These are phyloP conservation scores for Cladopsammia gracilis DNA, from an alignment of 64 coral and sea anemone species.

Conservation along the genomic window DNA sequence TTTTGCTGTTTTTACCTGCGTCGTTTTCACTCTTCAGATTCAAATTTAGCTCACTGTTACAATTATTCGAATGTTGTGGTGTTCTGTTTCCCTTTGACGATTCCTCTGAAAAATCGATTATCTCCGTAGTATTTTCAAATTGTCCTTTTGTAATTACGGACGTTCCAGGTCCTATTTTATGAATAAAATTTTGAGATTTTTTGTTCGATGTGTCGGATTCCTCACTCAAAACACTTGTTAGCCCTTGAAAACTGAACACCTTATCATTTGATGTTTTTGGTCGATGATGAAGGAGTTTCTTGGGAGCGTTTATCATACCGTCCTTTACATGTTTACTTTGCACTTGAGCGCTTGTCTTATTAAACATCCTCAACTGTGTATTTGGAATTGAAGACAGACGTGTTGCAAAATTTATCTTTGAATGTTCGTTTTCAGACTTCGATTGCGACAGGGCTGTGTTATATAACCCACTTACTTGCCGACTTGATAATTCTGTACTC, in stretches of 20 bases:
- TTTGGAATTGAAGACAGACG: not conserved
- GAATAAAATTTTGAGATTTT: not conserved
- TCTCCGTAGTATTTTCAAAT: not conserved
- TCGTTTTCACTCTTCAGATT: not conserved
- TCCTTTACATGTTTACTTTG: slow-evolving; percentile 1
- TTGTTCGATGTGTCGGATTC: not conserved
- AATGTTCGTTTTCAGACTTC: not conserved
- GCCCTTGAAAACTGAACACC: not conserved
- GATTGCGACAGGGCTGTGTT: too few relatives aligned
- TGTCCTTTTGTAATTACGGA: slow-evolving; percentile 8
- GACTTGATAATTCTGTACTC: not conserved
- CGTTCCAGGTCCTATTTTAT: not conserved
- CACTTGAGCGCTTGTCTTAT: slow-evolving; percentile 18
- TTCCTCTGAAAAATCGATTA: not conserved
- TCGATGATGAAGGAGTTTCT: not conserved
- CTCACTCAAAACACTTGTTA: not conserved
- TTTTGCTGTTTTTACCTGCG: not conserved
- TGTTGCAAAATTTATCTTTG: not conserved
- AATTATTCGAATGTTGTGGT: not conserved
- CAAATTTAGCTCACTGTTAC: not conserved
- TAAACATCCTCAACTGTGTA: not conserved
- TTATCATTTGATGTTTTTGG: not conserved
- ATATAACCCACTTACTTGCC: too few relatives aligned
- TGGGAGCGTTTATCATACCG: not conserved
- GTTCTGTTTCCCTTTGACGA: not conserved